Evolutionary conservation across 2,797 vertebrate genomes (phyloP), one percentile per base, ranked within the genome.

Genomic region (Pteropus rufus): DNA sequence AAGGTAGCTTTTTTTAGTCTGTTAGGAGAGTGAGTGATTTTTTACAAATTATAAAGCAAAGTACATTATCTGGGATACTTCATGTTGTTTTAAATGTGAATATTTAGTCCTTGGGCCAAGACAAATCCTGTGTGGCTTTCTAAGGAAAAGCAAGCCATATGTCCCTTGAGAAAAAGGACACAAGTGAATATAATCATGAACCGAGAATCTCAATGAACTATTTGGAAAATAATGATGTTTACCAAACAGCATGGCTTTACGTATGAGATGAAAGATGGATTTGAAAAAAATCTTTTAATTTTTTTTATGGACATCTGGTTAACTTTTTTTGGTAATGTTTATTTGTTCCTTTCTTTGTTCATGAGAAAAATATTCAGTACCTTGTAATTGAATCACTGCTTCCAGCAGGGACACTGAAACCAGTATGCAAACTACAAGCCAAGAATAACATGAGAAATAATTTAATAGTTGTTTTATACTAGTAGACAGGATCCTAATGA

Each of bases 391-490:
- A 54, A 62, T 85, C 39, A 52, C 58, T 79, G 41, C 67, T 89
- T 96, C 93, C 41, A 54, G 56, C 34, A 77, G 49, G 29, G 76
- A 36, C 34, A 67, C 41, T 62, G 85, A 94, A 94, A 89, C 58
- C 65, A 84, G 14, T 24, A 46, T n/a, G 10, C 23, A 72, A 54
- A 76, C 31, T 80, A 34, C 26, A 94, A 83, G 41, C 76, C 83
- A 93, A 89, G 34, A 90, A 92, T 62, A 92, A 67, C 39, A 82
- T 65, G 21, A 87, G 83, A 88, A 91, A 81, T 65, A 90, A 92
- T 69, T n/a, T 69, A 92, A 36, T 36, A 77, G 18, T 69, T 41
- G 79, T 72, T 96, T 95, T 73, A 58, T 83, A 70, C 90, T 46
- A 82, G 44, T 31, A 92, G n/a, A 39, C 24, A 86, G 65, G 10